A percentile compares a stretch with the other conserved stretches of the same genome.
Evolutionary conservation across 2,888 invertebrate genomes (phyloP).

Genomic region (Drosophila conformis): DNA sequence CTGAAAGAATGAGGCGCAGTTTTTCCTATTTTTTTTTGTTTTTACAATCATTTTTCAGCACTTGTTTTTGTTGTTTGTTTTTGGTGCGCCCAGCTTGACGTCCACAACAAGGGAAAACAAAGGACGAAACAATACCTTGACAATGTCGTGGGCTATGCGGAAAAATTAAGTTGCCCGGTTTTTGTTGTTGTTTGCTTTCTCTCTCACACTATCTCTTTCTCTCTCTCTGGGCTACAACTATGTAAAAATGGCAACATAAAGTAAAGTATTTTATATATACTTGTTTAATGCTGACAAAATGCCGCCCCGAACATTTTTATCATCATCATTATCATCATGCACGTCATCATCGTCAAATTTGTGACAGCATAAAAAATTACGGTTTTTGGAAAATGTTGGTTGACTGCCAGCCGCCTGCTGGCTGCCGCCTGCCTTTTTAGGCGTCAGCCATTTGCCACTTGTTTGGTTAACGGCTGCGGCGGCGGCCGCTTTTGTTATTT

Average conservation of each 20-base stretch:
- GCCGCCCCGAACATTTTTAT: slow-evolving; percentile 23
- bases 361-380: slow-evolving; percentile 79
- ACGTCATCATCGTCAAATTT: slow-evolving; percentile 55
- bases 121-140: slow-evolving; percentile 44
- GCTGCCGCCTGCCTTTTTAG: slow-evolving; percentile 63
- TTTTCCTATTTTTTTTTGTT: slow-evolving; percentile 1
- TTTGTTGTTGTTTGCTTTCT: slow-evolving; percentile 45
- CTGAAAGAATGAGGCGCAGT: slow-evolving; percentile 8
- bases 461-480: slow-evolving; percentile 70
- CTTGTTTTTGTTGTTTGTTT: slow-evolving; percentile 5
- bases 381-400: slow-evolving; percentile 54
- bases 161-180: slow-evolving; percentile 70
- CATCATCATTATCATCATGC: slow-evolving; percentile 18
- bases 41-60: slow-evolving; percentile 23
- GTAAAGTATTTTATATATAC: slow-evolving; percentile 70
- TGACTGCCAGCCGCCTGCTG: slow-evolving; percentile 8
- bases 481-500: slow-evolving; percentile 64
- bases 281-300: slow-evolving; percentile 71
- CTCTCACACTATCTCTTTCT: neutral
- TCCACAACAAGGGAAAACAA: slow-evolving; percentile 28
- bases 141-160: slow-evolving; percentile 38
- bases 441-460: slow-evolving; percentile 67
- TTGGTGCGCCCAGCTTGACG: slow-evolving; percentile 28
- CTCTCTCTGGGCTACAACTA: slow-evolving; percentile 36
- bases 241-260: slow-evolving; percentile 63